Conservation (phyloP, 2,888 invertebrate species). For the Melanchra persicariae region DNA sequence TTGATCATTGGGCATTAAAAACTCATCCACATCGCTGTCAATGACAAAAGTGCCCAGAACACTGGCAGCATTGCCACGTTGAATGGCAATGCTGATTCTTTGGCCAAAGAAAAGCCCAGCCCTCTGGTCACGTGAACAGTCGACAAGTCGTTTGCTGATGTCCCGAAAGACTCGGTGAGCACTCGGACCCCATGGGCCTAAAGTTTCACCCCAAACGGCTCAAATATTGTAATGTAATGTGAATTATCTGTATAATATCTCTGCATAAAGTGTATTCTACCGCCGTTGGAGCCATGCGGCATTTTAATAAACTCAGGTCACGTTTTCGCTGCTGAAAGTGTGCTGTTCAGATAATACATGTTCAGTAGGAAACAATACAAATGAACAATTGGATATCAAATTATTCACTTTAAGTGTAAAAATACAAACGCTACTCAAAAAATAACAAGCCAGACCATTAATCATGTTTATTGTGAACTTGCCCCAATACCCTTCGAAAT, state of each 20-base stretch:
- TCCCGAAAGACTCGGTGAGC: no score
- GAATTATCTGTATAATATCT: slow-evolving; percentile 3
- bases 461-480: slow-evolving; percentile 26
- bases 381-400: neutral
- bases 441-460: neutral
- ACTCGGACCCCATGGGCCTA: no score
- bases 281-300: neutral
- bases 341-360: neutral
- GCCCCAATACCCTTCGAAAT: slow-evolving; percentile 23
- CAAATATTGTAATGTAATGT: neutral
- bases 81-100: no score
- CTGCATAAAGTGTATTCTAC: neutral
- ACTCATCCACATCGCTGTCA: no score
- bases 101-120: no score
- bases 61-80: no score
- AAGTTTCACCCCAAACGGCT: no score
- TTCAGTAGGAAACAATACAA: neutral
- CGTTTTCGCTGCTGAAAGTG: neutral
- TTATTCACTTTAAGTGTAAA: neutral
- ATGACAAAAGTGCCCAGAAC: no score
- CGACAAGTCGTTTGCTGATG: no score
- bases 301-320: neutral
- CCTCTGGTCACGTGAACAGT: no score
- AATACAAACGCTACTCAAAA: neutral
- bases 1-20: no score